Base-by-base conservation (phyloP, 2,888 invertebrate species). In the Timandra comae region DNA sequence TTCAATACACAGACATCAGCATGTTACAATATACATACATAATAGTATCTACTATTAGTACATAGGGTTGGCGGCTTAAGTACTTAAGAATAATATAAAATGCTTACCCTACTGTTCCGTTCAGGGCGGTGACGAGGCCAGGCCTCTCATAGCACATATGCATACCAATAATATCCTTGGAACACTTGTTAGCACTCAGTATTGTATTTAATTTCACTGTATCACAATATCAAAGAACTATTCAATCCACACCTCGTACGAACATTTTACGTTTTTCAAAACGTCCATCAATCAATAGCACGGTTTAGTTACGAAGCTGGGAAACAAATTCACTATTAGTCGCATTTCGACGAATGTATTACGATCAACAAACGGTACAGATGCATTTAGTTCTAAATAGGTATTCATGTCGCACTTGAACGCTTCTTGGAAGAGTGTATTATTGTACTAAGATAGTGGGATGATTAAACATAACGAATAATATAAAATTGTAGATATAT, bases 111-210 rank as follows among this genome's bases (percentile, higher is more conserved):
- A 78, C 72, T 45, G 68, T 63, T 63, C 77, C 78, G 80, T 82
- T 82, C 68, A 84, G 68, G 67, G 78, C 64, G 68, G 74, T 73
- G 63, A 82, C 81, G 63, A 79, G 55, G 42, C 78, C 74, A 38
- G 84, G 81, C 57, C 84, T 62, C 63, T 84, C 84, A 80, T 81
- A 85, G 63, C 84, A 84, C 81, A 84, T 69, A 77, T 84, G 84
- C 84, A 85, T 85, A 65, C 72, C 81, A 77, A 71, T 73, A 56
- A 62, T 55, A 60, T 52, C 67, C 52, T 55, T 60, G 43, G 56
- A 46, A 56, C 65, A 58, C 58, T 70, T 68, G 55, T 64, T 52
- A 43, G 56, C 59, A 55, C 62, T 63, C 52, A 53, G 50, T 49
- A 37, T 46, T 29, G 47, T 44, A 43, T 37, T 41, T 38, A 39